These are phyloP conservation scores for Cheilosia urbana DNA, from an alignment of 2,888 invertebrate species.

Conservation along the genomic window DNA sequence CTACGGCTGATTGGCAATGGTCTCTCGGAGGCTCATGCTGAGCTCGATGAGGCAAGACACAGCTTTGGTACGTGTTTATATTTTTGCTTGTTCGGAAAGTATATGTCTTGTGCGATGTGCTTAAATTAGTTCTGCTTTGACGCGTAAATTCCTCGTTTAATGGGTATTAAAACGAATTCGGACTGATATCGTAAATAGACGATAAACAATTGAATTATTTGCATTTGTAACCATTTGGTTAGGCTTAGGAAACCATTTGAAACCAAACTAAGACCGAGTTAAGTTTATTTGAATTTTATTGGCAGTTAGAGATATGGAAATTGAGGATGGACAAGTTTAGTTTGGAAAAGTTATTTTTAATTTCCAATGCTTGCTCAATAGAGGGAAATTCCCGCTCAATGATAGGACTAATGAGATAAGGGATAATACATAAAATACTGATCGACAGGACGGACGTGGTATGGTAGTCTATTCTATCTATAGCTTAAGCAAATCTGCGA, in stretches of 20 bases:
- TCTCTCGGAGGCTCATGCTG: conserved; percentile 32
- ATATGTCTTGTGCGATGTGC: conserved; percentile 41
- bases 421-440: too few species aligned
- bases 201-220: conserved; percentile 46
- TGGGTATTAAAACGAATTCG: conserved; percentile 39
- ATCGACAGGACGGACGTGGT: too few species aligned
- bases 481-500: too few species aligned
- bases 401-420: too few species aligned
- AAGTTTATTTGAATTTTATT: too few species aligned
- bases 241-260: not conserved
- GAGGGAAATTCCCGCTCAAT: too few species aligned
- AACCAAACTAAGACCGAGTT: too few species aligned
- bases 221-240: conserved; percentile 16
- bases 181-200: conserved; percentile 48
- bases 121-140: conserved; percentile 49
- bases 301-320: too few species aligned
- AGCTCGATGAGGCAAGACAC: conserved; percentile 30
- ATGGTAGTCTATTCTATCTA: too few species aligned
- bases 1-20: conserved; percentile 19
- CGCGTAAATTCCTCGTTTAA: conserved; percentile 47
- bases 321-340: too few species aligned
- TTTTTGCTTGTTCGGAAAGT: conserved; percentile 18
- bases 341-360: too few species aligned
- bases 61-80: conserved; percentile 12
- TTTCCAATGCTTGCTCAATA: too few species aligned